Percentiles rank a stretch among this genome's conserved stretches.
Conservation (phyloP, 2,797 vertebrate genomes). For the Poecilia velifera region DNA sequence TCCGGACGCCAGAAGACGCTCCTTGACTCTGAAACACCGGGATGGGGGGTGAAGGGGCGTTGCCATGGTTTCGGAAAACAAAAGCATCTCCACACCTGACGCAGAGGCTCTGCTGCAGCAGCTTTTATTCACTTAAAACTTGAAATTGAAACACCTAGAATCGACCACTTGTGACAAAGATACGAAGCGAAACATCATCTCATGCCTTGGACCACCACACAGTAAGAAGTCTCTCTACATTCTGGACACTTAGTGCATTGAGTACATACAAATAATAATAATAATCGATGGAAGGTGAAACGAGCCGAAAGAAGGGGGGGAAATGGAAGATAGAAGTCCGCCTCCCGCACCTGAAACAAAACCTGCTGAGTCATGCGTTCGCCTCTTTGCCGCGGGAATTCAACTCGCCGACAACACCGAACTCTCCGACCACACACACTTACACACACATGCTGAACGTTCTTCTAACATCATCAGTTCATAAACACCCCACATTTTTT, state of each 20-base stretch:
- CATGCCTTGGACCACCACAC: slow-evolving; percentile 86
- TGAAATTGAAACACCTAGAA: slow-evolving; percentile 54
- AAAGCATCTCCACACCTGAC: slow-evolving; percentile 50
- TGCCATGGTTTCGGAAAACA: slow-evolving; percentile 21
- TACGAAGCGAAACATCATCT: slow-evolving; percentile 67
- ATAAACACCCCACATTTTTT: not conserved
- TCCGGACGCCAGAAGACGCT: not conserved
- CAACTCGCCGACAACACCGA: slow-evolving; percentile 2
- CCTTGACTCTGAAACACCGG: slow-evolving; percentile 8
- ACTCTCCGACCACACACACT: slow-evolving; percentile 21
- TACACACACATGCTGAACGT: slow-evolving; percentile 32
- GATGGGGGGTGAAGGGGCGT: not conserved
- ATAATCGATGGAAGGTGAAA: slow-evolving; percentile 54
- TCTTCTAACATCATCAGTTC: slow-evolving; percentile 11
- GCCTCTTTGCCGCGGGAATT: slow-evolving; percentile 41
- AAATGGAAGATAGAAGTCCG: slow-evolving; percentile 37
- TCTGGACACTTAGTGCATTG: slow-evolving; percentile 92
- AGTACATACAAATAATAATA: slow-evolving; percentile 81
- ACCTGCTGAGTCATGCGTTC: slow-evolving; percentile 39
- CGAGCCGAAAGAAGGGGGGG: slow-evolving; percentile 26
- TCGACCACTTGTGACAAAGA: slow-evolving; percentile 62
- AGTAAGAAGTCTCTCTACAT: slow-evolving; percentile 87
- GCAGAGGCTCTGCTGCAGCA: slow-evolving; percentile 32
- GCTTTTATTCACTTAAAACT: slow-evolving; percentile 32
- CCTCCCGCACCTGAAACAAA: slow-evolving; percentile 30